Conservation (phyloP, 2,113 vertebrate genomes). For the Osmerus mordax region DNA sequence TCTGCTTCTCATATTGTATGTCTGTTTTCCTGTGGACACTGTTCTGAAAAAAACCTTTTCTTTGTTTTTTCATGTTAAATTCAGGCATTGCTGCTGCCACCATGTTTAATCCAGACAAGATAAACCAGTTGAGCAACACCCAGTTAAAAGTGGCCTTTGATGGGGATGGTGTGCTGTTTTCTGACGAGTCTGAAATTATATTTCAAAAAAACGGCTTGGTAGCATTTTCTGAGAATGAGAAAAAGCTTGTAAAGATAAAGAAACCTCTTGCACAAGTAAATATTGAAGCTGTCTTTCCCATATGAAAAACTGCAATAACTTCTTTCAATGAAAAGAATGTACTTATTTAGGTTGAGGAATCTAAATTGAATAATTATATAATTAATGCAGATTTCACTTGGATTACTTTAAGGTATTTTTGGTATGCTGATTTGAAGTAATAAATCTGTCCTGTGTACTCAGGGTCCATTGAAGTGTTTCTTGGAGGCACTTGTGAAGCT, state of each 20-base stretch:
- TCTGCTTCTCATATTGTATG: not conserved
- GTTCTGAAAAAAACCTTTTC: not conserved
- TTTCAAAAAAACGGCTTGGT: conserved; percentile 85
- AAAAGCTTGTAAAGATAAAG: conserved; percentile 84
- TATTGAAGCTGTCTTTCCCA: not conserved
- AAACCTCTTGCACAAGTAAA: conserved; percentile 89
- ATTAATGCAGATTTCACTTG: too few relatives aligned
- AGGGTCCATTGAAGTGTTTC: conserved; percentile 94
- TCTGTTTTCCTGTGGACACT: not conserved
- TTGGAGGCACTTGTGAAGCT: conserved; percentile 92
- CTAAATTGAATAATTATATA: too few relatives aligned
- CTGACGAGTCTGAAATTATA: conserved; percentile 87
- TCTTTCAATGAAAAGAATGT: too few relatives aligned
- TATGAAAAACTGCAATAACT: too few relatives aligned
- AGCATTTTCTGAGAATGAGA: conserved; percentile 85
- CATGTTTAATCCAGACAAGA: conserved; percentile 76
- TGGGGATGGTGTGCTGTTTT: conserved; percentile 91
- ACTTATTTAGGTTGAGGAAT: too few relatives aligned
- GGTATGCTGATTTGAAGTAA: not conserved
- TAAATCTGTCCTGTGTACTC: conserved; percentile 5
- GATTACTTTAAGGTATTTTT: not conserved
- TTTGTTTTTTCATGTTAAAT: not conserved
- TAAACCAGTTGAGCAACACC: conserved; percentile 72
- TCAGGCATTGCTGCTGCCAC: conserved; percentile 92
- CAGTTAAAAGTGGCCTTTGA: conserved; percentile 93